Base-by-base conservation (phyloP, 2,797 vertebrate genomes). In the Falco novaeseelandiae region DNA sequence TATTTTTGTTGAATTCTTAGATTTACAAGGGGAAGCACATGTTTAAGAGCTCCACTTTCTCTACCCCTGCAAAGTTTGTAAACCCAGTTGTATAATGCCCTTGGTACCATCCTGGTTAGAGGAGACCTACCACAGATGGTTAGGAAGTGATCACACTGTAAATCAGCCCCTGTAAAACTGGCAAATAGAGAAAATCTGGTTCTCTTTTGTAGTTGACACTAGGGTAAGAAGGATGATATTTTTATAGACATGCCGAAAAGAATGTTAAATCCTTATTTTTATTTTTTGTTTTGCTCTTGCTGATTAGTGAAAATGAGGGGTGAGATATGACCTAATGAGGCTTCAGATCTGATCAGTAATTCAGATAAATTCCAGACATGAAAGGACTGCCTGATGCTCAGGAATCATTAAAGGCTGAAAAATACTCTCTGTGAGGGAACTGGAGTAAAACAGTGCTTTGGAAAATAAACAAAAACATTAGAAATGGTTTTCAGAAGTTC, bases 361-460 rank as follows among this genome's bases (percentile, higher is more conserved):
- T 78, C 66, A 90, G 62, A 76, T 32, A 87, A 80, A 91, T 87
- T 87, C n/a, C 55, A 92, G 58, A 70, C 19, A 25, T 34, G 8
- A 86, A 94, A 90, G 25, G 32, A 58, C 42, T 63, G 27, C 23
- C 71, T 83, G 18, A 46, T 76, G 42, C 40, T 94, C 70, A 85
- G 63, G 89, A 92, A 65, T 73, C 9, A 73, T 59, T 82, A 90
- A 83, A 88, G 46, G 19, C 21, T 96, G 70, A 84, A 94, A 91
- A 90, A 59, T 59, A 8, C 17, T 87, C n/a, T 74, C 42, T 65
- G 27, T 40, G 25, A 95, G 42, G 32, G 46, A 93, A 38, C 11
- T 91, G 57, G 46, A 93, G 69, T 76, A 82, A 84, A 86, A 51
- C 2, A 18, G 2, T 38, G 74, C 10, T 79, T 84, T 52, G 12